Percentiles rank a stretch among this genome's conserved stretches.
These are phyloP conservation scores for Lepeophtheirus salmonis DNA, from an alignment of 1,140 invertebrate species.

Conservation along the genomic window DNA sequence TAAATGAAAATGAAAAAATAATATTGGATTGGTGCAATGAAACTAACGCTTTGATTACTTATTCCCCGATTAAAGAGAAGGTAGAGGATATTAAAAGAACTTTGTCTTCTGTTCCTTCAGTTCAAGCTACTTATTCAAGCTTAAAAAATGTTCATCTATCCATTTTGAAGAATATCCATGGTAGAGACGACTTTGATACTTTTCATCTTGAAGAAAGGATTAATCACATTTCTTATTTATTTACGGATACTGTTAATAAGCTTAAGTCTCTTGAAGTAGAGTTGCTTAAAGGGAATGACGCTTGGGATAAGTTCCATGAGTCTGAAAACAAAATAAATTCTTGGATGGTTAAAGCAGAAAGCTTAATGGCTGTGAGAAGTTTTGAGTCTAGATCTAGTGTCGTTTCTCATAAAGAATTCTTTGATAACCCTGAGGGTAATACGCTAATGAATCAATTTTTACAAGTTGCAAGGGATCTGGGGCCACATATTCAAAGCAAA, in stretches of 20 bases:
- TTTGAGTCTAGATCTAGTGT: constrained; percentile 3
- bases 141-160: constrained; percentile 83
- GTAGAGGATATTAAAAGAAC: not conserved
- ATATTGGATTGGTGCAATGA: constrained; percentile 63
- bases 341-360: constrained; percentile 7
- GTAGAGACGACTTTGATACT: constrained; percentile 48
- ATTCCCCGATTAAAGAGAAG: no score
- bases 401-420: constrained; percentile 25
- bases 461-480: constrained; percentile 54
- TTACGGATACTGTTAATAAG: constrained; percentile 46
- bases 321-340: not conserved
- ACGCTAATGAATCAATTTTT: constrained; percentile 52
- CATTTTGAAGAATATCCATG: constrained; percentile 54
- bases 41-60: constrained; percentile 39
- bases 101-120: not conserved
- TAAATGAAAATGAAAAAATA: constrained; percentile 66
- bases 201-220: constrained; percentile 46
- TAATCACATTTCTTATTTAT: constrained; percentile 59
- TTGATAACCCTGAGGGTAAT: constrained; percentile 26
- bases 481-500: constrained; percentile 39
- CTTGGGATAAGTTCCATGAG: constrained; percentile 8
- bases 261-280: constrained; percentile 49
- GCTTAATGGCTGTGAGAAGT: not conserved
- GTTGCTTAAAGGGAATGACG: not conserved
- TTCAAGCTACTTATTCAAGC: constrained; percentile 61